Conservation (phyloP, 2,888 invertebrate species). For the Poecilobothrus nobilitatus region DNA sequence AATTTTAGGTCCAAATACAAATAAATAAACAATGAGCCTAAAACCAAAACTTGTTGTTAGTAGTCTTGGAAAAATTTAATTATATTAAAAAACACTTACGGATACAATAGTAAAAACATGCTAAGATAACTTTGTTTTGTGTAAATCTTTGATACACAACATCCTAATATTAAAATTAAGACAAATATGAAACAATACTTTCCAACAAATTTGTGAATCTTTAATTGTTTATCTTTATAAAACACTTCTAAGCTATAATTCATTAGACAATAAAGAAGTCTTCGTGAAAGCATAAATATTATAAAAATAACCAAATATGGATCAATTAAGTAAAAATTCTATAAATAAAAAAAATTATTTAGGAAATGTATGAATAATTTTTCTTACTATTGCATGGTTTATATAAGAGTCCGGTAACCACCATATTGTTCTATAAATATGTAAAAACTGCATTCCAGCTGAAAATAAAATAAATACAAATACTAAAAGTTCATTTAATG, state of each 20-base stretch:
- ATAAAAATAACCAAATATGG: constrained; percentile 78
- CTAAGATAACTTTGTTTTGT: constrained; percentile 68
- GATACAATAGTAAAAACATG: constrained; percentile 78
- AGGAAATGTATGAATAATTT: background rate
- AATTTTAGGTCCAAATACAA: constrained; percentile 71
- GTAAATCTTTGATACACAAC: constrained; percentile 64
- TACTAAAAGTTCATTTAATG: constrained; percentile 78
- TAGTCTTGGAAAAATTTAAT: background rate
- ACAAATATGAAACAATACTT: constrained; percentile 53
- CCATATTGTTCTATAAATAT: constrained; percentile 93
- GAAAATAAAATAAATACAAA: constrained; percentile 71
- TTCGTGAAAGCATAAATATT: constrained; percentile 65
- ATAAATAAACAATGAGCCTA: constrained; percentile 66
- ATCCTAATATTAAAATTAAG: constrained; percentile 53
- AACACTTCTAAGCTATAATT: constrained; percentile 47
- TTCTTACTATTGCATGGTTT: constrained; percentile 73
- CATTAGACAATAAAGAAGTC: constrained; percentile 62
- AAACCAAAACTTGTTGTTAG: constrained; percentile 26
- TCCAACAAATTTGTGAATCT: constrained; percentile 27
- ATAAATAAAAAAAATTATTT: background rate
- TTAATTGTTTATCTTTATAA: constrained; percentile 43
- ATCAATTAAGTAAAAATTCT: constrained; percentile 90
- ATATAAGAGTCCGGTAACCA: constrained; percentile 92
- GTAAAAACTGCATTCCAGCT: constrained; percentile 81
- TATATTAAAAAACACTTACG: constrained; percentile 57